phyloP scores from a whole-genome alignment of 2,888 invertebrate genomes.

The Andrena praecox region DNA sequence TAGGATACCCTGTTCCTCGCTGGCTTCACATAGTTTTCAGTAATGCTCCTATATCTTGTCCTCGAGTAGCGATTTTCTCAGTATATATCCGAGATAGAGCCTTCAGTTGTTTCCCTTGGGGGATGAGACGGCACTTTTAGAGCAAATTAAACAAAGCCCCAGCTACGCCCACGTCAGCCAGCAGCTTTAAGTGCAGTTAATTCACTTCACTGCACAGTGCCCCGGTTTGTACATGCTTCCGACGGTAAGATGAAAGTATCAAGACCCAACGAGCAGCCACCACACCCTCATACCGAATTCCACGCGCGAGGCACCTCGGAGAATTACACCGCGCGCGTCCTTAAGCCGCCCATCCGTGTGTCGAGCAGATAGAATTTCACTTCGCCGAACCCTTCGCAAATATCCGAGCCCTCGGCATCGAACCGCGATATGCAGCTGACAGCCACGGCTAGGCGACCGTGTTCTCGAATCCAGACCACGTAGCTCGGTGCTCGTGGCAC shows the following conservation, averaged over 20 bases:
- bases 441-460: constrained; percentile 41
- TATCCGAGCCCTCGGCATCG: constrained; percentile 67
- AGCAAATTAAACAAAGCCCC: too few species aligned
- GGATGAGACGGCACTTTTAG: too few species aligned
- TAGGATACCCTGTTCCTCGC: too few species aligned
- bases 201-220: background rate
- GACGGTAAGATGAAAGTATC: background rate
- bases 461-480: constrained; percentile 68
- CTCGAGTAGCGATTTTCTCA: too few species aligned
- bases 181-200: too few species aligned
- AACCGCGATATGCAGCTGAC: constrained; percentile 69
- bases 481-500: constrained; percentile 67
- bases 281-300: constrained; percentile 42
- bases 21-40: too few species aligned
- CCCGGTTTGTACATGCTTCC: background rate
- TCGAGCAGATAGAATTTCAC: constrained; percentile 69
- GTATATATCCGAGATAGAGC: too few species aligned
- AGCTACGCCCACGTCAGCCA: too few species aligned
- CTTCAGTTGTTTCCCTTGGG: too few species aligned
- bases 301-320: constrained; percentile 48
- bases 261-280: background rate
- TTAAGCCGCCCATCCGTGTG: constrained; percentile 60
- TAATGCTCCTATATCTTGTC: too few species aligned
- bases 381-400: constrained; percentile 68
- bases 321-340: constrained; percentile 62